A percentile compares a stretch with the other conserved stretches of the same genome.
These are phyloP conservation scores for Sussaba pulchella DNA, from an alignment of 2,888 invertebrate genomes.

Conservation along the genomic window DNA sequence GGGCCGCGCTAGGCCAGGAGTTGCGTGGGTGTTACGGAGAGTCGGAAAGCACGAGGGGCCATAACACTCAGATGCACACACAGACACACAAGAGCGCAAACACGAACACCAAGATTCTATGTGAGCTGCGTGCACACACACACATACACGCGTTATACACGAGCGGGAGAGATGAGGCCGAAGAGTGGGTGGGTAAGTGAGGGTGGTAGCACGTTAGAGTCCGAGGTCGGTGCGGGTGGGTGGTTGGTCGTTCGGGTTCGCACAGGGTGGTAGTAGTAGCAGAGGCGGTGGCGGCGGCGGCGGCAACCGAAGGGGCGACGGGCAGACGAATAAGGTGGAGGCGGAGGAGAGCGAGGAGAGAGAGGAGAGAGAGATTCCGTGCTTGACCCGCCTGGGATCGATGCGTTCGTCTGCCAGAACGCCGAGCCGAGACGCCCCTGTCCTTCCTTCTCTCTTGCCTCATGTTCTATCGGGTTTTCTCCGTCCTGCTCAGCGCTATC, in stretches of 20 bases:
- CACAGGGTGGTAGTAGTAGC: slow-evolving; percentile 59
- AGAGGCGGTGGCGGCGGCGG: slow-evolving; percentile 49
- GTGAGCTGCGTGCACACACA: slow-evolving; percentile 38
- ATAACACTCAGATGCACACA: slow-evolving; percentile 59
- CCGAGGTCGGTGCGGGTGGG: slow-evolving; percentile 64
- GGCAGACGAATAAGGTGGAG: slow-evolving; percentile 48
- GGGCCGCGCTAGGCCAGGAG: slow-evolving; percentile 77
- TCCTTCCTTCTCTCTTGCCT: slow-evolving; percentile 78
- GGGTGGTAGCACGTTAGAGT: slow-evolving; percentile 62
- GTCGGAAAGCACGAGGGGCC: slow-evolving; percentile 58
- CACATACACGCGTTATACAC: slow-evolving; percentile 63
- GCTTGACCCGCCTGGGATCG: slow-evolving; percentile 85
- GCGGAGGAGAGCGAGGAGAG: slow-evolving; percentile 64
- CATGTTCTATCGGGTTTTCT: slow-evolving; percentile 55
- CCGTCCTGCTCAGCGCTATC: slow-evolving; percentile 32
- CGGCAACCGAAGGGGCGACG: slow-evolving; percentile 56
- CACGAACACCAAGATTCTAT: not conserved
- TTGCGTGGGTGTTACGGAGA: slow-evolving; percentile 74
- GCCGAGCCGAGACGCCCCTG: slow-evolving; percentile 82
- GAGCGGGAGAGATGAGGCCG: slow-evolving; percentile 64
- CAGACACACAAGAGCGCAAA: slow-evolving; percentile 49
- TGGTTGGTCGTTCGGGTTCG: slow-evolving; percentile 65
- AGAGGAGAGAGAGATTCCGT: slow-evolving; percentile 80
- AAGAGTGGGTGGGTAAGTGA: slow-evolving; percentile 50
- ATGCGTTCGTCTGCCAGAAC: slow-evolving; percentile 85